Evolutionary conservation across 2,888 invertebrate genomes (phyloP), one percentile per base, ranked within the genome.

Genomic region (Drosophila seclusa): DNA sequence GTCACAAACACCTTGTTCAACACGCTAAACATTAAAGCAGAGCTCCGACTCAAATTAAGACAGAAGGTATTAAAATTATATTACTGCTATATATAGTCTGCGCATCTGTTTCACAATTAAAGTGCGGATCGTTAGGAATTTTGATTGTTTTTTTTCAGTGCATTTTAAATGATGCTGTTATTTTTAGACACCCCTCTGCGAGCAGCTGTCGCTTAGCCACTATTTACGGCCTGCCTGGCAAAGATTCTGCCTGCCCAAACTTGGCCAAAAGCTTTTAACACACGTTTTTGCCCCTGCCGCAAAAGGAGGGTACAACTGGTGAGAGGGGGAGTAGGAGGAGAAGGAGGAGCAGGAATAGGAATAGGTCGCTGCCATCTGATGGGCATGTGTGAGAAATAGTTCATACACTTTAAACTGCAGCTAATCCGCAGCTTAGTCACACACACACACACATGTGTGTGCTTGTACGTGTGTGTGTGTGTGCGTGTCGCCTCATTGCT

Each of bases 221-320:
- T 42, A 57, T 63, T 59, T 57, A 61, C 64, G 55, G 54, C 54
- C 45, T 65, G 66, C 40, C 57, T 29, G n/a, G 16, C 29, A n/a
- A 40, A 31, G 21, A 21, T n/a, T 16, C 31, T 11, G 40, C 42
- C 58, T 76, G 77, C 65, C 71, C 77, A 68, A 80, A 72, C 73
- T 80, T 80, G 81, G 78, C 57, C 81, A 71, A 78, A 62, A 78
- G 78, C 78, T 78, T 78, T 78, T 76, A 78, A 60, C 58, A 61
- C 66, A 61, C 78, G 50, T 21, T 40, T 38, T n/a, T 34, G 27
- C 27, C 24, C 21, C n/a, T 45, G 21, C 18, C 40, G 29, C 40
- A 27, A 29, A 40, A n/a, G 55, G 27, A 18, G 49, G 27, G 18
- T 7, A 2, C 24, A 21, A 16, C 27, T 27, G 29, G 2, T 7